These are phyloP conservation scores for Sebastes wilsoni DNA, from an alignment of 2,797 vertebrate genomes.

Conservation along the genomic window DNA sequence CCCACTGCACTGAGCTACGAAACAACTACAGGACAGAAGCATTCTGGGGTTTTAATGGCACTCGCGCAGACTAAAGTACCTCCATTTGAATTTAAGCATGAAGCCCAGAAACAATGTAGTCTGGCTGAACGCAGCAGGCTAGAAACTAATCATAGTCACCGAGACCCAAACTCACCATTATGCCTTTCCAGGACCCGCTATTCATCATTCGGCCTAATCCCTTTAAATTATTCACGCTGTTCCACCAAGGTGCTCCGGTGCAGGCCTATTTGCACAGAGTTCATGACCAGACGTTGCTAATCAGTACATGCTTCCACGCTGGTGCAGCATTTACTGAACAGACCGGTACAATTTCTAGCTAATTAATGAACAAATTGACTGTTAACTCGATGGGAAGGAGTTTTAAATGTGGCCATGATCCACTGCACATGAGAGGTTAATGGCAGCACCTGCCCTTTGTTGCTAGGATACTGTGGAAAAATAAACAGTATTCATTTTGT, in stretches of 20 bases:
- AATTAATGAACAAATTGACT: slow-evolving; percentile 75
- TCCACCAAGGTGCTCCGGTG: slow-evolving; percentile 60
- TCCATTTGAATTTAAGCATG: slow-evolving; percentile 49
- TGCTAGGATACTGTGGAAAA: slow-evolving; percentile 5
- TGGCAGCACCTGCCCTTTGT: slow-evolving; percentile 38
- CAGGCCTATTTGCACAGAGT: slow-evolving; percentile 63
- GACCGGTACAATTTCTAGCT: slow-evolving; percentile 53
- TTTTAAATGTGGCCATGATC: slow-evolving; percentile 34
- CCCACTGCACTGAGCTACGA: slow-evolving; percentile 4
- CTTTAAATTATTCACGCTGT: slow-evolving; percentile 76
- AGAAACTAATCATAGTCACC: slow-evolving; percentile 68
- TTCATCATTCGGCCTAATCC: slow-evolving; percentile 69
- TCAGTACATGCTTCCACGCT: slow-evolving; percentile 52
- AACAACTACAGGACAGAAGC: slow-evolving; percentile 1
- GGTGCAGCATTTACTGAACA: slow-evolving; percentile 56
- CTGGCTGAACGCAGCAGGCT: slow-evolving; percentile 39
- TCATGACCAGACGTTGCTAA: slow-evolving; percentile 67
- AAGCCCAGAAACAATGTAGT: slow-evolving; percentile 46
- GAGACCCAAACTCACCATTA: slow-evolving; percentile 63
- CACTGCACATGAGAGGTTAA: slow-evolving; percentile 29
- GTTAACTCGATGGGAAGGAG: slow-evolving; percentile 37
- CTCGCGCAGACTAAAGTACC: slow-evolving; percentile 32
- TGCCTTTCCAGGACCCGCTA: slow-evolving; percentile 50
- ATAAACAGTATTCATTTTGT: slow-evolving; percentile 19
- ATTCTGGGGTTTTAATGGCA: slow-evolving; percentile 35